Conservation (phyloP, 2,797 vertebrate genomes). For the Naso thynnoides region DNA sequence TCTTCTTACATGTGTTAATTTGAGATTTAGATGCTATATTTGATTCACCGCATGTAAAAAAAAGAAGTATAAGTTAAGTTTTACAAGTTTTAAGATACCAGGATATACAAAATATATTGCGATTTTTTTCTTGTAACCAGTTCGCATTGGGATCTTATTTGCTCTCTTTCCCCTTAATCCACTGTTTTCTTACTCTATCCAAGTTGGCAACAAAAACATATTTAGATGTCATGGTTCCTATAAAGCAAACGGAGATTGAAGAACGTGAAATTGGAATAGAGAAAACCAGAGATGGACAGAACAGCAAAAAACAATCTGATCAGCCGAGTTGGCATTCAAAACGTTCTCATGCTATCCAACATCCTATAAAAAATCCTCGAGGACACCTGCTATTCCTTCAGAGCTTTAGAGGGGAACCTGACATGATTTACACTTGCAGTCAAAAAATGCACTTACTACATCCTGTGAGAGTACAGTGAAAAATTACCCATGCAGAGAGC, state of each 20-base stretch:
- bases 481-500: constrained; percentile 50
- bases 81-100: too few species aligned
- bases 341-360: constrained; percentile 10
- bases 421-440: constrained; percentile 65
- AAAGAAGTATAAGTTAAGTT: too few species aligned
- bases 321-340: not conserved
- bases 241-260: not conserved
- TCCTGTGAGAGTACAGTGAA: constrained; percentile 64
- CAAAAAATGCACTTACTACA: constrained; percentile 32
- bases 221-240: not conserved
- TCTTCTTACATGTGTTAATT: not conserved
- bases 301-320: not conserved
- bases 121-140: not conserved
- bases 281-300: not conserved
- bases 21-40: constrained; percentile 2
- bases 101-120: not conserved
- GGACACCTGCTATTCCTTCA: constrained; percentile 52
- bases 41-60: too few species aligned
- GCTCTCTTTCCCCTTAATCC: not conserved
- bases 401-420: constrained; percentile 54
- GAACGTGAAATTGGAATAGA: not conserved
- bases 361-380: not conserved
- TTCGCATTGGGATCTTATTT: not conserved
- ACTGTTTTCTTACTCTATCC: not conserved
- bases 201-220: not conserved